phyloP scores from a whole-genome alignment of 2,888 invertebrate species.

The Temnothorax ravouxi region DNA sequence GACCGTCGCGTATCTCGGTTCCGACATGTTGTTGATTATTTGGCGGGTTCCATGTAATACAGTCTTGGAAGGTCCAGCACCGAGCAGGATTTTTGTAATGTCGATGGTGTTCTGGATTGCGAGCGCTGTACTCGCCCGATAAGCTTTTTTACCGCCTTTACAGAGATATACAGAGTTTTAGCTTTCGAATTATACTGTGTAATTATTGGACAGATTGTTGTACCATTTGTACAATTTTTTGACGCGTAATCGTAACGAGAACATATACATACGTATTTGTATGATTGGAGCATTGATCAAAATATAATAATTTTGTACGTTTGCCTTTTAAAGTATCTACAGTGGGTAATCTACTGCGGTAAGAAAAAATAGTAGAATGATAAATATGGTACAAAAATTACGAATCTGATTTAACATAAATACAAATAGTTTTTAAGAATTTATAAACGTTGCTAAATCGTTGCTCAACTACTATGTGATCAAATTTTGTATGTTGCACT shows the following conservation, averaged over 20 bases:
- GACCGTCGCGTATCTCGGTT: neutral
- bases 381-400: neutral
- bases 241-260: neutral
- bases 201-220: neutral
- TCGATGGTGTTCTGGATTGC: constrained; percentile 24
- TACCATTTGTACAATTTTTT: constrained; percentile 9
- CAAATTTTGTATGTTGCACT: neutral
- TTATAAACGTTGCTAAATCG: neutral
- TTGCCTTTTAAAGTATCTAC: neutral
- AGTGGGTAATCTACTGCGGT: neutral
- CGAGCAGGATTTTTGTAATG: neutral
- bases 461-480: constrained; percentile 17
- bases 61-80: neutral
- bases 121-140: neutral
- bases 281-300: neutral
- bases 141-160: neutral
- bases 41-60: constrained; percentile 16
- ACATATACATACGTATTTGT: constrained; percentile 22
- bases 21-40: constrained; percentile 24
- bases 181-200: neutral
- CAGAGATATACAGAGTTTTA: neutral
- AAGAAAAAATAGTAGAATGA: neutral
- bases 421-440: constrained; percentile 17
- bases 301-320: constrained; percentile 27
- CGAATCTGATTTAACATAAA: neutral